Conservation (phyloP, 2,113 vertebrate genomes). For the Chloroceryle aenea region DNA sequence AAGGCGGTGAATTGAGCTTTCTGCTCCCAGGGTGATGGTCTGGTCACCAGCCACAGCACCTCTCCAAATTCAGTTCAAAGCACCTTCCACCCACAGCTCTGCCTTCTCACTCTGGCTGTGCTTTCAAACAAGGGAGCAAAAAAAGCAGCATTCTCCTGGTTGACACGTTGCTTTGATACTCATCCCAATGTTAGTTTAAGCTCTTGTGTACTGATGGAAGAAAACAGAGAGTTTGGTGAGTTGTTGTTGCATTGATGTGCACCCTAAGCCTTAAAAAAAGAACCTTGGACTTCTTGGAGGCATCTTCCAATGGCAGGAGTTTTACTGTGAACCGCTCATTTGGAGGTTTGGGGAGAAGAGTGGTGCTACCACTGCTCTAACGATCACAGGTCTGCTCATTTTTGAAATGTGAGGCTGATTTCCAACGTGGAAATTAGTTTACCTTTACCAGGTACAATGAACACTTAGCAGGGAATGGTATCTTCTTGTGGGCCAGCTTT, state of each 20-base stretch:
- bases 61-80: neutral
- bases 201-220: neutral
- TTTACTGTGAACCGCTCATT: neutral
- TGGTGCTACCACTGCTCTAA: neutral
- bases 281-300: neutral
- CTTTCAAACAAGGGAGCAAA: neutral
- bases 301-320: neutral
- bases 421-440: neutral
- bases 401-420: neutral
- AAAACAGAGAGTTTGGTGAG: neutral
- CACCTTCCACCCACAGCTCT: neutral
- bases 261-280: neutral
- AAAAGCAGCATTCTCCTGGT: neutral
- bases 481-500: fast-evolving
- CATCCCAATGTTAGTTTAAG: neutral
- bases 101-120: neutral
- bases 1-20: neutral
- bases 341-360: neutral
- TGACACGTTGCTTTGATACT: neutral
- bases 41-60: neutral
- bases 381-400: no score
- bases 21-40: neutral
- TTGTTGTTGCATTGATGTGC: neutral
- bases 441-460: neutral
- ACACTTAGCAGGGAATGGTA: neutral